Base-by-base conservation (phyloP, 1,140 invertebrate species). In the Drosophila carrolli region DNA sequence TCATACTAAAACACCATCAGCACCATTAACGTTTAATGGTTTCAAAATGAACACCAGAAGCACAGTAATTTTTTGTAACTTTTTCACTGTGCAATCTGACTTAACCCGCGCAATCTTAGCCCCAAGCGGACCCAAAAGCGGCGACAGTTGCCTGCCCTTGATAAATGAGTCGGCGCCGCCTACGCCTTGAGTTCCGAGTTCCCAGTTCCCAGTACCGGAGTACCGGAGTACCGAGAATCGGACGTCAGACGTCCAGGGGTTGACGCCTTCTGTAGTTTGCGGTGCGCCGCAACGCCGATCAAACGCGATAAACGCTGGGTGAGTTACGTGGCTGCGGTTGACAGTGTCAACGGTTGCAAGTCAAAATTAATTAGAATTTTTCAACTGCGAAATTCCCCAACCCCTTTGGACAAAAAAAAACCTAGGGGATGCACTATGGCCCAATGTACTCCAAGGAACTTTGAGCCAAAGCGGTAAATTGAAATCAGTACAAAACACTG, bases 301-400 rank as follows among this genome's bases (percentile, higher is more conserved):
- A 88, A 89, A 83, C 78, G 80, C 75, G 83, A 86, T 86, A 86
- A 86, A 81, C 71, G 84, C 68, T 40, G 46, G 65, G 68, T 66
- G 54, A 14, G 68, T 66, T 63, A 65, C 79, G 84, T 76, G 79
- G 62, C 83, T 88, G 83, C 62, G 71, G 84, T 78, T 89, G 84
- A 89, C 84, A 89, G 46, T 89, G 81, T 81, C 80, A 89, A 80
- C 85, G 84, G 81, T 74, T 89, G 84, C 84, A 89, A 89, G 85
- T 89, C 84, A 89, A 90, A 90, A 89, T 89, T 89, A 89, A 89
- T 89, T 89, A 89, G 84, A 89, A 89, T 89, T 89, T 72, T 90
- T 75, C 77, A 88, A 75, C 72, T 35, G 48, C 74, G 63, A 48
- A 67, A 50, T 40, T 35, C 46, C 46, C 43, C 37, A 16, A 46